These are phyloP conservation scores for Trisateles emortualis DNA, from an alignment of 2,888 invertebrate genomes.

Conservation along the genomic window DNA sequence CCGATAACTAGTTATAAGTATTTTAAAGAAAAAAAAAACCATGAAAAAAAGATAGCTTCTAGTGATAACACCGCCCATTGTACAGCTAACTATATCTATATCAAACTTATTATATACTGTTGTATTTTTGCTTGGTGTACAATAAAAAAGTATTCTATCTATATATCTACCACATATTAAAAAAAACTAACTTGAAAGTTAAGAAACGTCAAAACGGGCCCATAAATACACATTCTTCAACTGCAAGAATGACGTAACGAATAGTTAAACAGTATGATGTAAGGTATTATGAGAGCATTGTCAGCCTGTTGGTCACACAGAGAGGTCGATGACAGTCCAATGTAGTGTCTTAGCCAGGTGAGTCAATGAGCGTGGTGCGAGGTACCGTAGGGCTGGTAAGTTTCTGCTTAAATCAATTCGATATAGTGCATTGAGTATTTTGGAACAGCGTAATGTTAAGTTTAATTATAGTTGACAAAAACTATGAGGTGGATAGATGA, in stretches of 20 bases:
- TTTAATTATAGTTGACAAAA: background rate
- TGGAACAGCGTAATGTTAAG: background rate
- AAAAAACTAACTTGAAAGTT: background rate
- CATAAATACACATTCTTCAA: background rate
- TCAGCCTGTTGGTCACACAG: conserved; percentile 14
- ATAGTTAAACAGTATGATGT: conserved; percentile 23
- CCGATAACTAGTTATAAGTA: too few relatives aligned
- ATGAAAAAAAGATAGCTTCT: too few relatives aligned
- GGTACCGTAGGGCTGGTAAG: conserved; percentile 15
- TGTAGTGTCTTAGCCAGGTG: conserved; percentile 28
- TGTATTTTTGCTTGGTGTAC: too few relatives aligned
- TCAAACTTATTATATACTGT: too few relatives aligned
- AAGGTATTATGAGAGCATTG: conserved; percentile 37
- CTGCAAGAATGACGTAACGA: conserved; percentile 25
- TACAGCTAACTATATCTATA: too few relatives aligned
- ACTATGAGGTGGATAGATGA: background rate
- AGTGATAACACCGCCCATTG: too few relatives aligned
- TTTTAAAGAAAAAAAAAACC: too few relatives aligned
- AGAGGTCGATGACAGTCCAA: conserved; percentile 41
- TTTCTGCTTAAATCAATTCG: conserved; percentile 13
- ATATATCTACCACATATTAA: too few relatives aligned
- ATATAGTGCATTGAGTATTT: conserved; percentile 6
- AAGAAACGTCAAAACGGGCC: conserved; percentile 3
- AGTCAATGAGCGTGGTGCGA: conserved; percentile 28
- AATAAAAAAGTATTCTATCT: too few relatives aligned